A percentile compares a stretch with the other conserved stretches of the same genome.
Conservation (phyloP, 2,797 vertebrate species). For the Falco rusticolus region DNA sequence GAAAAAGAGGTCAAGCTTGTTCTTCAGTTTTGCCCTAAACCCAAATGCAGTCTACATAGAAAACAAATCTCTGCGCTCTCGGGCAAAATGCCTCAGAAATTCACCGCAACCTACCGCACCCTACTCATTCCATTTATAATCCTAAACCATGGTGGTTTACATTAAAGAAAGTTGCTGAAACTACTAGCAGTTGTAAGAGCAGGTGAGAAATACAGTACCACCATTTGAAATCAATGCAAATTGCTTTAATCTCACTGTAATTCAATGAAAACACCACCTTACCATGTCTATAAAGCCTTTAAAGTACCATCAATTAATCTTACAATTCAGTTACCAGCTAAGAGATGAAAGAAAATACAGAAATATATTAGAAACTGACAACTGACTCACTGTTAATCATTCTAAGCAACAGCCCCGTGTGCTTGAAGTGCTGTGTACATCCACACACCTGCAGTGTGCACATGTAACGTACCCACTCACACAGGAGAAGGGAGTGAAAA, state of each 20-base stretch:
- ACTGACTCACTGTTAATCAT: not conserved
- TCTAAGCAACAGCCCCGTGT: not conserved
- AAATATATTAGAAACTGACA: constrained; percentile 3
- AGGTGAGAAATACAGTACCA: not conserved
- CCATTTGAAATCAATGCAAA: not conserved
- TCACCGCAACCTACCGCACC: not conserved
- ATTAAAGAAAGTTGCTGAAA: not conserved
- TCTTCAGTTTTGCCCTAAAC: not conserved
- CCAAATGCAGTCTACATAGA: not conserved
- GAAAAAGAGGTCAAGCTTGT: not conserved
- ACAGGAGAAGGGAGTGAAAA: not conserved
- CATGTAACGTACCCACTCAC: not conserved
- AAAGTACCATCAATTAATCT: constrained; percentile 52
- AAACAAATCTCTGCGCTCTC: not conserved
- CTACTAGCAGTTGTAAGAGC: not conserved
- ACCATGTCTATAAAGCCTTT: not conserved
- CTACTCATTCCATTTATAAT: not conserved
- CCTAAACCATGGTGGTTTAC: not conserved
- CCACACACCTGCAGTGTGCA: not conserved
- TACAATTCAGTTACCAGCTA: not conserved
- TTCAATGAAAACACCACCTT: not conserved
- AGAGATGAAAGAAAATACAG: constrained; percentile 16
- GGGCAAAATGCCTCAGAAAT: not conserved
- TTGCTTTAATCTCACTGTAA: not conserved
- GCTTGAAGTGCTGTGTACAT: not conserved